Percentiles rank a stretch among this genome's conserved stretches.
These are phyloP conservation scores for Bujurquina vittata DNA, from an alignment of 2,113 vertebrate species.

Conservation along the genomic window DNA sequence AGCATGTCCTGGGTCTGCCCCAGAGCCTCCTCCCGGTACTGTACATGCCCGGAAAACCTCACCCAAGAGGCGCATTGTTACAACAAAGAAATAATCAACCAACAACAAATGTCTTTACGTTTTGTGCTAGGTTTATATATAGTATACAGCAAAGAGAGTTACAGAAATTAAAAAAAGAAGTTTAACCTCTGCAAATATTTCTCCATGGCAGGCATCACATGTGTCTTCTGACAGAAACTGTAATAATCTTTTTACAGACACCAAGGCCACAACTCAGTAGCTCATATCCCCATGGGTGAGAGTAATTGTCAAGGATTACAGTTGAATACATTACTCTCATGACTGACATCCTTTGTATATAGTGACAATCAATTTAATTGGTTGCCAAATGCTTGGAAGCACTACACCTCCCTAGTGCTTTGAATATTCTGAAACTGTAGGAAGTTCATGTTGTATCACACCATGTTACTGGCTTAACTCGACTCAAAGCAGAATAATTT, in stretches of 20 bases:
- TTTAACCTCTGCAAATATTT: neutral
- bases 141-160: neutral
- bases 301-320: constrained; percentile 64
- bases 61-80: no score
- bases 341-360: constrained; percentile 50
- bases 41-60: no score
- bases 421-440: constrained; percentile 20
- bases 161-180: neutral
- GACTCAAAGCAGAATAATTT: constrained; percentile 14
- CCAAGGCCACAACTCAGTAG: constrained; percentile 37
- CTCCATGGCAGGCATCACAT: neutral
- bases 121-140: no score
- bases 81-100: no score
- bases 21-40: no score
- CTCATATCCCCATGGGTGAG: constrained; percentile 22
- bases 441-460: constrained; percentile 13
- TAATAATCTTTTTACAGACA: constrained; percentile 9
- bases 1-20: no score
- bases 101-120: no score
- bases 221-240: constrained; percentile 9
- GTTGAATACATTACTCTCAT: constrained; percentile 55
- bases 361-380: constrained; percentile 65
- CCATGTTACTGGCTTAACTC: neutral
- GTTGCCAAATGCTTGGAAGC: constrained; percentile 23
- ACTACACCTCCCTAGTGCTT: constrained; percentile 18